Evolutionary conservation across 2,888 invertebrate genomes (phyloP).

Genomic region (Eudemis profundana): DNA sequence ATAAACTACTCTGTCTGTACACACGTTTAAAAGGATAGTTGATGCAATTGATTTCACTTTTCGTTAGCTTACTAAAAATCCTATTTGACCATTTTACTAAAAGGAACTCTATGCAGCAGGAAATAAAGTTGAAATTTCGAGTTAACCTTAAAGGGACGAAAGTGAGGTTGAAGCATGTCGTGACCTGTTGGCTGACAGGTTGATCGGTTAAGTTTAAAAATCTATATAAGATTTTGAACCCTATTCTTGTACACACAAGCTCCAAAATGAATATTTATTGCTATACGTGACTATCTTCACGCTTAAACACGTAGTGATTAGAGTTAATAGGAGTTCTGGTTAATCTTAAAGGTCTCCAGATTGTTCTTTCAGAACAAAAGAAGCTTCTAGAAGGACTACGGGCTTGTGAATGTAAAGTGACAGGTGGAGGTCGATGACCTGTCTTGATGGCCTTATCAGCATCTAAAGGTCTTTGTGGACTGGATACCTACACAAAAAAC

Average conservation of each 20-base stretch:
- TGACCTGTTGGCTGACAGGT: neutral
- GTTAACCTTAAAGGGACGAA: neutral
- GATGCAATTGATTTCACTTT: slow-evolving; percentile 23
- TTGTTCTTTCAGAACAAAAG: slow-evolving; percentile 6
- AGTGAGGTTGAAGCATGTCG: slow-evolving; percentile 7
- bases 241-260: too few relatives aligned
- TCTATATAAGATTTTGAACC: too few relatives aligned
- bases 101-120: neutral
- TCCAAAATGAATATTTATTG: too few relatives aligned
- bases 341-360: slow-evolving; percentile 7
- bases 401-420: slow-evolving; percentile 24
- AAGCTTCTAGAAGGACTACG: slow-evolving; percentile 22
- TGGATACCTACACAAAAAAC: too few relatives aligned
- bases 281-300: slow-evolving; percentile 5
- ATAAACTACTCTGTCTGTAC: neutral
- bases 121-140: neutral
- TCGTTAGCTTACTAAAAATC: slow-evolving; percentile 3
- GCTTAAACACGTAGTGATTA: slow-evolving; percentile 15
- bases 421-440: slow-evolving; percentile 19
- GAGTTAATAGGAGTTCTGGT: slow-evolving; percentile 21
- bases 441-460: slow-evolving; percentile 14
- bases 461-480: slow-evolving; percentile 6
- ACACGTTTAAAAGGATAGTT: slow-evolving; percentile 10
- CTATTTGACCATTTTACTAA: neutral
- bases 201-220: neutral